phyloP scores from a whole-genome alignment of 30 jellyfish, hydroid and myxozoan species.

The Cassiopea xamachana region DNA sequence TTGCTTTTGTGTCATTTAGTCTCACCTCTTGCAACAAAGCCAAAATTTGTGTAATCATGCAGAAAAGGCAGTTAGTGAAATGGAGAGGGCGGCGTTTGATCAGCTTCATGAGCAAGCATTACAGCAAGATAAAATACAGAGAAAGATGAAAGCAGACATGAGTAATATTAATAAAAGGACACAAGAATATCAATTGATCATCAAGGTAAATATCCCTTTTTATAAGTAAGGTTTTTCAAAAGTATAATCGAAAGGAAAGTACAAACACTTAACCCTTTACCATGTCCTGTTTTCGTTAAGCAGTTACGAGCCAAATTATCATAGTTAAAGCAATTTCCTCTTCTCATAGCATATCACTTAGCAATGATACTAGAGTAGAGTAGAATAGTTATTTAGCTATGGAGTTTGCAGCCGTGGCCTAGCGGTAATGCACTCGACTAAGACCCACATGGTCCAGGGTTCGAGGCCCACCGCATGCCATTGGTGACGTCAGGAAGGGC shows the following conservation, averaged over 20 bases:
- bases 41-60: slow-evolving; percentile 90
- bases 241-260: background rate
- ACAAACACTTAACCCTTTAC: too few relatives aligned
- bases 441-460: too few relatives aligned
- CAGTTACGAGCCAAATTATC: too few relatives aligned
- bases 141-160: slow-evolving; percentile 34
- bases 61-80: slow-evolving; percentile 89
- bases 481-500: too few relatives aligned
- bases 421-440: too few relatives aligned
- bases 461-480: too few relatives aligned
- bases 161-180: slow-evolving; percentile 15
- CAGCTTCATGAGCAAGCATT: slow-evolving; percentile 85
- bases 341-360: too few relatives aligned
- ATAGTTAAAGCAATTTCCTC: too few relatives aligned
- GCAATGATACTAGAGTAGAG: too few relatives aligned
- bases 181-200: slow-evolving; percentile 47
- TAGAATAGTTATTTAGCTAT: too few relatives aligned
- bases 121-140: slow-evolving; percentile 38
- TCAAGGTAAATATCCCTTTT: slow-evolving; percentile 36
- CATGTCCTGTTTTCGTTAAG: too few relatives aligned
- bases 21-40: slow-evolving; percentile 81
- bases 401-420: too few relatives aligned
- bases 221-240: background rate
- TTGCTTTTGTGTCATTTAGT: slow-evolving; percentile 17
- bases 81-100: slow-evolving; percentile 90